Evolutionary conservation across 1,140 invertebrate species (phyloP).

Genomic region (Contarinia nasturtii): DNA sequence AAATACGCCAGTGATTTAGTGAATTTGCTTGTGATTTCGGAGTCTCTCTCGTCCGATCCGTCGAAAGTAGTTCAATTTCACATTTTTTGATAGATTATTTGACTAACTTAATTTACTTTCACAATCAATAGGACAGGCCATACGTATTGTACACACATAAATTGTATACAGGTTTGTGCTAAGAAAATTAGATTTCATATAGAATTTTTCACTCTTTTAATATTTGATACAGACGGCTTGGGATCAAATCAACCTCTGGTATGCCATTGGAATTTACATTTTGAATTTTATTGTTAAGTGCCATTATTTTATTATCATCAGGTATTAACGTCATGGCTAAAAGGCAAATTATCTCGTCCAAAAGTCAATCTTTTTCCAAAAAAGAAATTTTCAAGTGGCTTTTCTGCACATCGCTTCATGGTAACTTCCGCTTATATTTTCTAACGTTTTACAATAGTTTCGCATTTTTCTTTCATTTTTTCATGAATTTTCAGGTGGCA

Average conservation of each 20-base stretch:
- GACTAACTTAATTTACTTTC: not conserved
- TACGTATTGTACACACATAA: slow-evolving; percentile 51
- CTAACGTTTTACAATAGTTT: no score
- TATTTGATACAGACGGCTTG: slow-evolving; percentile 44
- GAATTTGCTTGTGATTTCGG: slow-evolving; percentile 42
- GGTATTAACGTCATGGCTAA: slow-evolving; percentile 44
- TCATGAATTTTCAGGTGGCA: no score
- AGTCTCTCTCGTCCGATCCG: slow-evolving; percentile 28
- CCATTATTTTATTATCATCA: no score
- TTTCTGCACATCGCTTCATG: slow-evolving; percentile 47
- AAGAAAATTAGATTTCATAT: no score
- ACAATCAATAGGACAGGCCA: slow-evolving; percentile 30
- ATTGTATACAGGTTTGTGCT: no score
- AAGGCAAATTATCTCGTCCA: slow-evolving; percentile 34
- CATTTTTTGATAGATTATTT: not conserved
- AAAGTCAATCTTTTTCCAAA: slow-evolving; percentile 40
- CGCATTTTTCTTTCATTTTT: no score
- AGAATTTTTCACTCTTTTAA: no score
- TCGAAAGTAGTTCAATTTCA: slow-evolving; percentile 10
- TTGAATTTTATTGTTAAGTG: no score
- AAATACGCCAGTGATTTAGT: slow-evolving; percentile 37
- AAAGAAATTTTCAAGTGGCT: slow-evolving; percentile 39
- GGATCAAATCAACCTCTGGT: slow-evolving; percentile 41
- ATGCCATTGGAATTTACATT: no score
- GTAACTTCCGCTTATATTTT: slow-evolving; percentile 39